Evolutionary conservation across 2,888 invertebrate genomes (phyloP).

Genomic region (Xestobium rufovillosum): DNA sequence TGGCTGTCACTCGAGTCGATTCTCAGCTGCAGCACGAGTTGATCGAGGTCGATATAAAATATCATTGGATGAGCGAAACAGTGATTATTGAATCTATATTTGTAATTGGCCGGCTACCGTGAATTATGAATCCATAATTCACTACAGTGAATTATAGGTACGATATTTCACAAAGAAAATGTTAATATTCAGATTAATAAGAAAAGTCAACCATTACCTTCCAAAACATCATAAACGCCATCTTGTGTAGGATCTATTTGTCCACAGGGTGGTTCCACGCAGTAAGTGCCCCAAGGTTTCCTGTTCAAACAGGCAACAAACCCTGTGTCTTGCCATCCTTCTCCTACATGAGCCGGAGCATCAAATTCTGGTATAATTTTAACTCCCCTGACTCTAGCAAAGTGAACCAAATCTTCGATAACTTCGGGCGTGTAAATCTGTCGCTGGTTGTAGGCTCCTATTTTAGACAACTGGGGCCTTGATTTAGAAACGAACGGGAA

Average conservation of each 20-base stretch:
- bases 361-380: constrained; percentile 88
- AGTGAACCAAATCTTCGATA: constrained; percentile 56
- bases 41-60: too few species aligned
- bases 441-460: constrained; percentile 71
- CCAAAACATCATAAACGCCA: constrained; percentile 58
- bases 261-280: constrained; percentile 81
- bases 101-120: too few species aligned
- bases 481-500: constrained; percentile 78
- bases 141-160: too few species aligned
- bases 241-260: constrained; percentile 70
- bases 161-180: too few species aligned
- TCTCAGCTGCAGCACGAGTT: too few species aligned
- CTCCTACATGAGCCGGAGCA: constrained; percentile 84
- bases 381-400: constrained; percentile 67
- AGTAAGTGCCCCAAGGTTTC: constrained; percentile 64
- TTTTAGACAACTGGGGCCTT: constrained; percentile 61
- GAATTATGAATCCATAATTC: too few species aligned
- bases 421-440: constrained; percentile 56
- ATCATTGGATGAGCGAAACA: too few species aligned
- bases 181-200: too few species aligned
- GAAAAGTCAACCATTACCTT: constrained; percentile 33
- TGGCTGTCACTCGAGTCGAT: too few species aligned
- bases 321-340: constrained; percentile 71
- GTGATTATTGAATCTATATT: too few species aligned
- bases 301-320: constrained; percentile 63